These are phyloP conservation scores for Eonycteris spelaea DNA, from an alignment of 2,113 vertebrate genomes.

Conservation along the genomic window DNA sequence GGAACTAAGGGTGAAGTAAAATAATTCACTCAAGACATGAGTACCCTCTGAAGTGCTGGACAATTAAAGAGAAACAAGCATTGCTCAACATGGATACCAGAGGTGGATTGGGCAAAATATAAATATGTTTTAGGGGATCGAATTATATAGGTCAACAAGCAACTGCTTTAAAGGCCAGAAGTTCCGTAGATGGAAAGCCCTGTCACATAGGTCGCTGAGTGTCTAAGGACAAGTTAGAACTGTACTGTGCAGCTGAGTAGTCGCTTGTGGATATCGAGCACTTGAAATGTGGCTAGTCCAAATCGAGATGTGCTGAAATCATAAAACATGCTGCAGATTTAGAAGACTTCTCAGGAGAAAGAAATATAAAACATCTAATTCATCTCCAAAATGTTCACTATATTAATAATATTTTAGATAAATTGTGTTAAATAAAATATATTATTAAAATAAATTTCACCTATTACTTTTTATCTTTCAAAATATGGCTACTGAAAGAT, in stretches of 20 bases:
- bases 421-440: not conserved
- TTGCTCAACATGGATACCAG: not conserved
- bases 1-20: not conserved
- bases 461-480: not conserved
- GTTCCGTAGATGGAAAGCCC: not conserved
- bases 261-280: accelerated
- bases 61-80: not conserved
- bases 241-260: not conserved
- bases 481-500: not conserved
- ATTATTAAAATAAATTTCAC: not conserved
- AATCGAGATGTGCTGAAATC: not conserved
- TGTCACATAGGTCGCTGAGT: accelerated
- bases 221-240: not conserved
- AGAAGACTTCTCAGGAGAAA: not conserved
- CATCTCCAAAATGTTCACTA: not conserved
- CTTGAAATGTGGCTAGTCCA: not conserved
- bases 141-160: not conserved
- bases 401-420: not conserved
- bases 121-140: not conserved
- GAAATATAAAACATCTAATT: not conserved
- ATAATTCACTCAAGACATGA: not conserved
- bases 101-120: not conserved
- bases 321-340: not conserved
- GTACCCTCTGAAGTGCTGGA: not conserved
- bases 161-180: not conserved